These are phyloP conservation scores for Tapera naevia DNA, from an alignment of 2,797 vertebrate genomes.

Conservation along the genomic window DNA sequence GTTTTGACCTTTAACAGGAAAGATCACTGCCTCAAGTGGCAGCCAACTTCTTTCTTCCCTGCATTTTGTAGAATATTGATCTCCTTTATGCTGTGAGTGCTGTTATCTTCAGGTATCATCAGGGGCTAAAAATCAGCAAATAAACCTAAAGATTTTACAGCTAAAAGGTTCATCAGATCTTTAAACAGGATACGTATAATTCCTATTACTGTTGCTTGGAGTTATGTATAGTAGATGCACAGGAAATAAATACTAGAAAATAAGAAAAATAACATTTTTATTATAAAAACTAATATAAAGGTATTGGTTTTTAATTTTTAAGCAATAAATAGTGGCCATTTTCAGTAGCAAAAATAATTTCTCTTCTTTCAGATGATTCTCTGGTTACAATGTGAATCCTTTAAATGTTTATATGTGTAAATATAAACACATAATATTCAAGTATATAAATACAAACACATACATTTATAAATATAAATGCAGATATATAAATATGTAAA, in stretches of 20 bases:
- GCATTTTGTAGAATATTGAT: background rate
- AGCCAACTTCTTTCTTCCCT: background rate
- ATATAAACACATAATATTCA: background rate
- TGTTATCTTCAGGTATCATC: background rate
- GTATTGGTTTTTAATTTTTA: background rate
- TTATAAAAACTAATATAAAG: background rate
- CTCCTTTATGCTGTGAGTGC: background rate
- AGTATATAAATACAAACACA: background rate
- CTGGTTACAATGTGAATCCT: background rate
- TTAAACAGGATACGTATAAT: background rate
- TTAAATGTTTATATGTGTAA: background rate
- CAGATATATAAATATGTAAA: background rate
- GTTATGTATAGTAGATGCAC: background rate
- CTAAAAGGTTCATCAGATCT: background rate
- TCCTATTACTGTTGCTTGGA: background rate
- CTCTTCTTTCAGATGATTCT: background rate
- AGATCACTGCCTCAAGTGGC: background rate
- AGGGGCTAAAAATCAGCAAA: background rate
- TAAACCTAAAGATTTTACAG: background rate
- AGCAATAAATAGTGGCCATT: background rate
- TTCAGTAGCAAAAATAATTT: background rate
- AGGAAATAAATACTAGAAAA: background rate
- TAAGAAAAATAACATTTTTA: background rate
- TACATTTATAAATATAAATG: background rate
- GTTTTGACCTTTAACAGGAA: background rate